Base-by-base conservation (phyloP, 2,113 vertebrate genomes). In the Otocyon megalotis region DNA sequence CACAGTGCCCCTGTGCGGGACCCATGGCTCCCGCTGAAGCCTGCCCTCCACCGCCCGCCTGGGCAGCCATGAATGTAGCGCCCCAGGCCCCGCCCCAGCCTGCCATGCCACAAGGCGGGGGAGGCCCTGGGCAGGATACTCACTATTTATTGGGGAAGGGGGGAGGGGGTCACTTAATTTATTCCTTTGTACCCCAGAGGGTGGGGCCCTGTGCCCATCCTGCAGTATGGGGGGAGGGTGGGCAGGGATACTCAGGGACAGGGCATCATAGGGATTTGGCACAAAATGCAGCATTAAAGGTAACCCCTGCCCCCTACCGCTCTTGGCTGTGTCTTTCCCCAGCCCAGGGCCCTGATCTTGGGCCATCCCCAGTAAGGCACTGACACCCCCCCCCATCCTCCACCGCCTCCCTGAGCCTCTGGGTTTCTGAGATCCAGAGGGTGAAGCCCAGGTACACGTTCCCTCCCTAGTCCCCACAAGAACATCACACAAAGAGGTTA, bases 1-100 rank as follows among this genome's bases (percentile, higher is more conserved):
- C 82, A 99, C 99, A 0, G 98, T 99, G 37, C 99, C 99, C 63
- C 98, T 99, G 56, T 99, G 99, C 5, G 99, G 98, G 90, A 84
- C 84, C 7, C 97, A 90, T 0, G n/a, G 97, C 69, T 91, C 98
- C 76, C 97, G 56, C 83, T 98, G 94, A 97, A 58, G 69, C 92
- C 56, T 91, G 80, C 89, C 91, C 22, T 0, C 80, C 60, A 50
- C 92, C 2, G 84, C 93, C 88, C 86, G 37, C 88, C 90, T 91
- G 91, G 95, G 93, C 94, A 96, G 95, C 97, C 95, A 93, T 98
- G 98, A 98, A 98, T 98, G 98, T 98, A 98, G 96, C 37, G 35
- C 90, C 94, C 96, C 87, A 95, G 98, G 97, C 94, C 87, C 85
- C 5, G 17, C 95, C 96, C 74, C 83, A 54, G 95, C 97, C 92